Base-by-base conservation (phyloP, 2,113 vertebrate species). In the Hirundichthys speculiger region DNA sequence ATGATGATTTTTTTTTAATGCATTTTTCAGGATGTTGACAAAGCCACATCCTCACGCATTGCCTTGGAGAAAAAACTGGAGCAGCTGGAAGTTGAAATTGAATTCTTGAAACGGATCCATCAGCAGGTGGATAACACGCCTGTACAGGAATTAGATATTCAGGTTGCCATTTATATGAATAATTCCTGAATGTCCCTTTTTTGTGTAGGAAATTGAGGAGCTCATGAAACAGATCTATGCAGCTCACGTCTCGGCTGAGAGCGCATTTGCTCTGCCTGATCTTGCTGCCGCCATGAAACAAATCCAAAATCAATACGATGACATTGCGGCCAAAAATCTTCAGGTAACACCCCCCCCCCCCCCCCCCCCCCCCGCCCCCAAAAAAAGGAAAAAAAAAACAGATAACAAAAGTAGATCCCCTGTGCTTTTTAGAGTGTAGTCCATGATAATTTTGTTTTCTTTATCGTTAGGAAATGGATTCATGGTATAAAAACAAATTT, bases 401-500 rank as follows among this genome's bases (percentile, higher is more conserved):
- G 11, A 42, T 4, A 39, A 24, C 5, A 13, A 19, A 2, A 13
- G 25, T 24, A 25, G 12, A 1, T 30, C 7, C 0, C 54, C 15
- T 40, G 9, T 6, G 2, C 45, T 21, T 19, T 3, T 46, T 10
- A 40, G 14, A 38, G 18, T 6, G 13, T 19, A 8, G 1, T 22
- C 1, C 22, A 0, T 18, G 1, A 16, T 27, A 30, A 1, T 7
- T 22, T 41, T 22, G 34, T 13, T 6, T 74, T 22, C 16, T 27
- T 45, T 11, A 70, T 45, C 60, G 72, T 72, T 47, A 85, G 94
- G 94, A 94, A 85, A 93, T 92, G 90, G 91, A 92, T 75, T 90
- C 91, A 41, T 93, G 92, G 93, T 94, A 94, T 77, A 92, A 93
- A 90, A 91, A 74, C 82, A 94, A 93, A 89, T 94, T 94, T 89